phyloP scores from a whole-genome alignment of 2,113 vertebrate species.

The Phylloscopus trochilus region DNA sequence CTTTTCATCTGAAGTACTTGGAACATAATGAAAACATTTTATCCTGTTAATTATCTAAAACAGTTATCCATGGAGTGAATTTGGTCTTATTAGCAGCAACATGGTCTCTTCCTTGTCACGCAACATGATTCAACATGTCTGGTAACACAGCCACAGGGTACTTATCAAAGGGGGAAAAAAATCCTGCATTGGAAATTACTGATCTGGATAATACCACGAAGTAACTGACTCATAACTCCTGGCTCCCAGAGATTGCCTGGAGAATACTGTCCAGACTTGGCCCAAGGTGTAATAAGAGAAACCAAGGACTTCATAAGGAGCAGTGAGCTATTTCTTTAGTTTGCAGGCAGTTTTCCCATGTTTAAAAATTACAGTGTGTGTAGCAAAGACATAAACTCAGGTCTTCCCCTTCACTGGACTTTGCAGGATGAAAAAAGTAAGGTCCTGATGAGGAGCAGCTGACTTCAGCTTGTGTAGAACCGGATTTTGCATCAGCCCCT shows the following conservation, averaged over 20 bases:
- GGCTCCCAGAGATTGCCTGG: background rate
- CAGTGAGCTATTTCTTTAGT: background rate
- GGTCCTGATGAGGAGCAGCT: background rate
- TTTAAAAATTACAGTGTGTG: background rate
- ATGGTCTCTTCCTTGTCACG: background rate
- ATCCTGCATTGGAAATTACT: background rate
- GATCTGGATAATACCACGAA: background rate
- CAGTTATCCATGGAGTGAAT: background rate
- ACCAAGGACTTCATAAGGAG: background rate
- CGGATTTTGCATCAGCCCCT: background rate
- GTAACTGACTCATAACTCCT: background rate
- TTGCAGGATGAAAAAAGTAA: background rate
- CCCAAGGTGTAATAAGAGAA: background rate
- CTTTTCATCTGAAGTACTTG: conserved; percentile 8
- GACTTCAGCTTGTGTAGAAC: background rate
- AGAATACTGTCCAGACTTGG: background rate
- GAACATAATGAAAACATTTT: conserved; percentile 14
- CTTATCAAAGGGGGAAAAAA: background rate
- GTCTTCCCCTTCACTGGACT: background rate
- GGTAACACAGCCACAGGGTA: background rate
- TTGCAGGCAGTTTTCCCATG: background rate
- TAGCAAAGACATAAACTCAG: background rate
- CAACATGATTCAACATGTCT: background rate
- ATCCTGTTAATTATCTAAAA: background rate
- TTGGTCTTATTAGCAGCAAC: background rate